These are phyloP conservation scores for Parazoanthus darwini DNA, from an alignment of 92 coral and sea anemone species.

Conservation along the genomic window DNA sequence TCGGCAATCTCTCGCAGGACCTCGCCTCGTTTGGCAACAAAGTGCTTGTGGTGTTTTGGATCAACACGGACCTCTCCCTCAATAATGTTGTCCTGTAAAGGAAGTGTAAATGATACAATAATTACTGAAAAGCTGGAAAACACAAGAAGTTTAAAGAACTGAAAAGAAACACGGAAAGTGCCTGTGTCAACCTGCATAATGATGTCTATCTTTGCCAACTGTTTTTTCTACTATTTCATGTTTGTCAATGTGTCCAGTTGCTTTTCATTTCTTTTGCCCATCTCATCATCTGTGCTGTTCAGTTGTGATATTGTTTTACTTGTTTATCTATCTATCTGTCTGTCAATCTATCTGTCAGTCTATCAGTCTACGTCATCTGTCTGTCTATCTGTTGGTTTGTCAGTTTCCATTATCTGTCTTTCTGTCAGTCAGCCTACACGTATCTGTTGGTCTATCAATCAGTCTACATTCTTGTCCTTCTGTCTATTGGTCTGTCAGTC, in stretches of 20 bases:
- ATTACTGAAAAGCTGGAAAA: background rate
- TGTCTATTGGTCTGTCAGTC: slow-evolving; percentile 7
- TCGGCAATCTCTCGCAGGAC: slow-evolving; percentile 84
- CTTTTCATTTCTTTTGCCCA: too few species aligned
- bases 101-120: background rate
- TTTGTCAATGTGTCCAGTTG: too few species aligned
- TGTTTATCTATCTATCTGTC: background rate
- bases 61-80: slow-evolving; percentile 96
- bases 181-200: background rate
- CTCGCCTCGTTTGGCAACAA: slow-evolving; percentile 96
- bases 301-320: too few species aligned
- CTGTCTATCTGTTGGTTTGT: background rate
- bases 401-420: background rate
- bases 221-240: too few species aligned
- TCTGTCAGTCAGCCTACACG: background rate
- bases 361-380: background rate
- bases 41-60: slow-evolving; percentile 96
- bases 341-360: background rate
- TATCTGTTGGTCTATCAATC: background rate
- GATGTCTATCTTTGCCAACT: too few species aligned
- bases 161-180: background rate
- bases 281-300: too few species aligned
- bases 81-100: slow-evolving; percentile 86
- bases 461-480: background rate
- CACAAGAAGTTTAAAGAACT: background rate